These are phyloP conservation scores for Coccyzus lansbergi DNA, from an alignment of 2,797 vertebrate species.

Conservation along the genomic window DNA sequence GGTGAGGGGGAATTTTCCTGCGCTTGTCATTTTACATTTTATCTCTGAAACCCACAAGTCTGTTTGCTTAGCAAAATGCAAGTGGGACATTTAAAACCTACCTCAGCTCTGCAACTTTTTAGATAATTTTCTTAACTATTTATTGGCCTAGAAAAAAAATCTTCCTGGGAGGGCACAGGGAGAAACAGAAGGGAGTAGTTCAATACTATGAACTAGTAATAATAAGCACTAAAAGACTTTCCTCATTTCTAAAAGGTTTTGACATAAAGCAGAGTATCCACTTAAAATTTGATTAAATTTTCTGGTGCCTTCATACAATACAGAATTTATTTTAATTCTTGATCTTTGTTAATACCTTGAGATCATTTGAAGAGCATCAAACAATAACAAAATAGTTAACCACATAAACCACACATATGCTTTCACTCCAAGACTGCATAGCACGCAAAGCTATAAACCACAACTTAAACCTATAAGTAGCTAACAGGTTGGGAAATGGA, in stretches of 20 bases:
- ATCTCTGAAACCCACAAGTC: background rate
- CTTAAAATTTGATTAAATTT: background rate
- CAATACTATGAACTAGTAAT: background rate
- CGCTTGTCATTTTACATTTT: background rate
- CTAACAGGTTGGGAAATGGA: background rate
- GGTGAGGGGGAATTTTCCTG: background rate
- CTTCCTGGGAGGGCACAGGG: background rate
- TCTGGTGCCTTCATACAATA: background rate
- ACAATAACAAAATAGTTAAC: background rate
- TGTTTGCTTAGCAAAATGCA: background rate
- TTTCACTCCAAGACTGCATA: background rate
- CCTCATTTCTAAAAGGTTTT: background rate
- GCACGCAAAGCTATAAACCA: background rate
- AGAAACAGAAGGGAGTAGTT: background rate
- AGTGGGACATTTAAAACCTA: background rate
- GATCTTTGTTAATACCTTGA: background rate
- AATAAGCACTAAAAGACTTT: background rate
- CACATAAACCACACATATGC: background rate
- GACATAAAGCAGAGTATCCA: background rate
- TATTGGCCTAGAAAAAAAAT: background rate
- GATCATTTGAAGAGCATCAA: background rate
- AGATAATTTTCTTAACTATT: background rate
- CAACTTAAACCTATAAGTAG: background rate
- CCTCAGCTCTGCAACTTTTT: background rate
- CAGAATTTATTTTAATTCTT: background rate